phyloP scores from a whole-genome alignment of 1,140 invertebrate species.

The Mya arenaria region DNA sequence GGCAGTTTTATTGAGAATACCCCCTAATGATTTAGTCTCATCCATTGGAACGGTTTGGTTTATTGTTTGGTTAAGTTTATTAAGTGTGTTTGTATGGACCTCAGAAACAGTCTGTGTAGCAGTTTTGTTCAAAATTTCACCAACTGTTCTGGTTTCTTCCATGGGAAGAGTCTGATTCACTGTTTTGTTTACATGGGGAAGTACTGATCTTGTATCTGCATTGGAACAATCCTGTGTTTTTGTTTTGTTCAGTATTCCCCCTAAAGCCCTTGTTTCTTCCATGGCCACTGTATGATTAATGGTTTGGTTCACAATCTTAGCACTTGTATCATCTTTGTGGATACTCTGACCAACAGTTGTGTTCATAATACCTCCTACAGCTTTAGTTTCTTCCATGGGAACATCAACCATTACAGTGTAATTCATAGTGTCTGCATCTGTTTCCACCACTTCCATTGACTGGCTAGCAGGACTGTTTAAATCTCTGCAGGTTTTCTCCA shows the following conservation, averaged over 20 bases:
- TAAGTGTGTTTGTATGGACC: not conserved
- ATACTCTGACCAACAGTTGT: not conserved
- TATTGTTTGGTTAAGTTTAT: not conserved
- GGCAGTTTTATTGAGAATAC: not conserved
- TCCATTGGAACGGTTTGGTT: slow-evolving; percentile 22
- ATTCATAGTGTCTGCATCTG: not conserved
- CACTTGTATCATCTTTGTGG: slow-evolving; percentile 25
- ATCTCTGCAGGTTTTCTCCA: no score
- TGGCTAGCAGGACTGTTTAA: no score
- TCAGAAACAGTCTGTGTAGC: not conserved
- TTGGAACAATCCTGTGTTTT: not conserved
- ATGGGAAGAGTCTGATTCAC: not conserved
- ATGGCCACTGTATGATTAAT: not conserved
- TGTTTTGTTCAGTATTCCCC: not conserved
- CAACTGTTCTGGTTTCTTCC: slow-evolving; percentile 42
- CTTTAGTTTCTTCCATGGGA: not conserved
- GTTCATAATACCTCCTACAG: not conserved
- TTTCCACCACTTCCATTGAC: no score
- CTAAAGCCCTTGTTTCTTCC: not conserved
- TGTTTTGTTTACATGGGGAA: not conserved
- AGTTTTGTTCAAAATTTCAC: slow-evolving; percentile 27
- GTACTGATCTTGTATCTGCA: not conserved
- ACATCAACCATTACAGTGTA: not conserved
- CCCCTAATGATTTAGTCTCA: slow-evolving; percentile 35
- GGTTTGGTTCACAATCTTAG: not conserved